Base-by-base conservation (phyloP, 2,797 vertebrate species). In the Anableps anableps region DNA sequence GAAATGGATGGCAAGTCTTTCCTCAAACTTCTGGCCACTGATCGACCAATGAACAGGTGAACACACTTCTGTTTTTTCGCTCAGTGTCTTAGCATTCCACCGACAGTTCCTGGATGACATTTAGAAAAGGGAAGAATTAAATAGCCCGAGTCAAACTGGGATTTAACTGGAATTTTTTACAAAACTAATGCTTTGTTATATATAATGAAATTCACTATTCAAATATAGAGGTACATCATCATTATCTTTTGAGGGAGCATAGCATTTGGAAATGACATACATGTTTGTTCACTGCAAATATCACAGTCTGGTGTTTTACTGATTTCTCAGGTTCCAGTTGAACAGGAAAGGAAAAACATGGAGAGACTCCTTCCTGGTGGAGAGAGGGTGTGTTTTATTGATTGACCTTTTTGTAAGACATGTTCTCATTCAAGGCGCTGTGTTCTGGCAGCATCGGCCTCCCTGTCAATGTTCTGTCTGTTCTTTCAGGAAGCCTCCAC, bases 1-100 rank as follows among this genome's bases (percentile, higher is more conserved):
- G 98, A 99, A 76, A 99, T 99, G 98, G 98, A 99, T 14, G 98
- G 98, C 72, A 99, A 98, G 86, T 99, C 98, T 6, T 97, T 99
- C 93, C 96, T 99, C 38, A 99, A 99, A 80, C 92, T 99, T 75
- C 90, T 99, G 92, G 97, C 98, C 86, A 96, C 96, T 0, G 98
- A 98, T 64, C 96, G 91, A 84, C 97, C 97, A 0, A 95, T 96
- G 71, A 99, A 99, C 83, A 97, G 98, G 98, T 99, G 90, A 90
- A 76, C 55, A 76, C 74, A 34, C 34, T 48, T 21, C 31, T 1
- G 38, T 64, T 29, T 68, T 53, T 26, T 38, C n/a, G 4, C 53
- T 60, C 48, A 0, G 0, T 45, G 16, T 53, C 21, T 47, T 64
- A 41, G 7, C 19, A 6, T 80, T 87, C 13, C 80, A 19, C 5